These are phyloP conservation scores for Alviniconcha strummeri DNA, from an alignment of 2,888 invertebrate species.

Conservation along the genomic window DNA sequence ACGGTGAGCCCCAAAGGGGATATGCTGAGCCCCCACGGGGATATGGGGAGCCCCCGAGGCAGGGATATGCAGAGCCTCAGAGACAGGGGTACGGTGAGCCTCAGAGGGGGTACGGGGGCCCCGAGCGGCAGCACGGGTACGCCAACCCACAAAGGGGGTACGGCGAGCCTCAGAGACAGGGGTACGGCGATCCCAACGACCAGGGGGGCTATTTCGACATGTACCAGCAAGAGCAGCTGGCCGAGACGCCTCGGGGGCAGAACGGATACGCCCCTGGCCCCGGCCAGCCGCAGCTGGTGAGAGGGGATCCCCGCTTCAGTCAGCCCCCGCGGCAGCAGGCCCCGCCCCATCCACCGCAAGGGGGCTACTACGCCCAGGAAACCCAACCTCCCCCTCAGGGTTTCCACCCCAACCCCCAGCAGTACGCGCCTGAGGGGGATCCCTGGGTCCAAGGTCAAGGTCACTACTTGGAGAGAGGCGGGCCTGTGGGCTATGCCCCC, in stretches of 20 bases:
- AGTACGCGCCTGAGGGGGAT: not conserved
- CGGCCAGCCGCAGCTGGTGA: not conserved
- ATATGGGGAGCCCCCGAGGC: not conserved
- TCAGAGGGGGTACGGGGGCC: not conserved
- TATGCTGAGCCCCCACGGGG: not conserved
- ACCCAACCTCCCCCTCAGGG: conserved; percentile 7
- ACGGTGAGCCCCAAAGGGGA: not conserved
- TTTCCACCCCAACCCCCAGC: not conserved
- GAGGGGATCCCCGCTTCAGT: not conserved
- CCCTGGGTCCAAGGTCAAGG: not conserved
- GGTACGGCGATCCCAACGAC: not conserved
- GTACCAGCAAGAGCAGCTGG: not conserved
- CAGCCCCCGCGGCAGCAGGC: not conserved
- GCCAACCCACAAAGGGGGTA: conserved; percentile 12
- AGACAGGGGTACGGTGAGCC: not conserved
- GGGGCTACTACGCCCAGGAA: conserved; percentile 26
- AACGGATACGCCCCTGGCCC: not conserved
- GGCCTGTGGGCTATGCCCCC: not conserved
- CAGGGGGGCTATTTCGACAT: not conserved
- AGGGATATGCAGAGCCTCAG: conserved; percentile 23
- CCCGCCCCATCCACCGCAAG: conserved; percentile 1
- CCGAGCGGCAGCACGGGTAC: not conserved
- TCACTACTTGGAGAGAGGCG: conserved; percentile 10
- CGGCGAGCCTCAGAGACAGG: not conserved
- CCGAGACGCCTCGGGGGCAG: not conserved